Percentiles rank a stretch among this genome's conserved stretches.
phyloP scores from a whole-genome alignment of 2,888 invertebrate genomes.

The Anticlea derivata region DNA sequence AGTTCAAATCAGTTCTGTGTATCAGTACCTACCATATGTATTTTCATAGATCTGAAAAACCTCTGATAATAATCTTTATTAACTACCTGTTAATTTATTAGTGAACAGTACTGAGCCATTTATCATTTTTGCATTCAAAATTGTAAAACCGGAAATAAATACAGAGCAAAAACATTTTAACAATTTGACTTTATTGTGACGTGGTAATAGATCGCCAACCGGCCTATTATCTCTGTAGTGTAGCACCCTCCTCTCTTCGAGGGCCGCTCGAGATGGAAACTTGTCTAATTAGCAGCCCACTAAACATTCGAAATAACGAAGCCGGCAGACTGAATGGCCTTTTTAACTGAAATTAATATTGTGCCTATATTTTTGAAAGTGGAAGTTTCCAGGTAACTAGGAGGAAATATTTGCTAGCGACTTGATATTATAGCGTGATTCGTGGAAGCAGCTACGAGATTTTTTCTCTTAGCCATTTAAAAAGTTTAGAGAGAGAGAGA shows the following conservation, averaged over 20 bases:
- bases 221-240: constrained; percentile 34
- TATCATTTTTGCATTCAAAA: too few relatives aligned
- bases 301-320: constrained; percentile 53
- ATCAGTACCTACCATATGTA: too few relatives aligned
- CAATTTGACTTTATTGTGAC: constrained; percentile 21
- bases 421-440: not conserved
- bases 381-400: constrained; percentile 21
- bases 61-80: too few relatives aligned
- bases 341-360: constrained; percentile 44
- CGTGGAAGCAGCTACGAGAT: too few relatives aligned
- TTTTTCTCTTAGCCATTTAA: too few relatives aligned
- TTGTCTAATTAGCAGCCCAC: constrained; percentile 71
- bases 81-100: not conserved
- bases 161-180: constrained; percentile 11
- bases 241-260: constrained; percentile 53
- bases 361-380: constrained; percentile 42
- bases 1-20: too few relatives aligned
- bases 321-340: constrained; percentile 46
- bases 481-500: too few relatives aligned
- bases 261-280: constrained; percentile 57
- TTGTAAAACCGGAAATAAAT: not conserved
- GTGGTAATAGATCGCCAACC: constrained; percentile 32
- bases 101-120: too few relatives aligned
- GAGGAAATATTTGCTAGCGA: constrained; percentile 5
- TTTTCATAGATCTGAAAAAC: too few relatives aligned